Percentiles rank a stretch among this genome's conserved stretches.
phyloP scores from a whole-genome alignment of 2,888 invertebrate species.

The Dascillus cervinus region DNA sequence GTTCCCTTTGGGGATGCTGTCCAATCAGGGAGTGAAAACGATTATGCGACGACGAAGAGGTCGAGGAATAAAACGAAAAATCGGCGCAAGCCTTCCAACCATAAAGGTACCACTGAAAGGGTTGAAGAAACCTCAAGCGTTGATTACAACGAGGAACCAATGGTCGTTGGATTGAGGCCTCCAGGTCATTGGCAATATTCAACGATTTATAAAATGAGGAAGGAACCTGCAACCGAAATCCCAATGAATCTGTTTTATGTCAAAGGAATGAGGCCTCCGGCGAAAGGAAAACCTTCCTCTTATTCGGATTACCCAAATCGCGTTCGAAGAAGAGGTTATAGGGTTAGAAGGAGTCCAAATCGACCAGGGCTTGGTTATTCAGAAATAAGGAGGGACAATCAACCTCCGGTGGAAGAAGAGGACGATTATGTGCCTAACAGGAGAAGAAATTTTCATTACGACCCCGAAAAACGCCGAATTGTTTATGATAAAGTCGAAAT shows the following conservation, averaged over 20 bases:
- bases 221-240: slow-evolving; percentile 6
- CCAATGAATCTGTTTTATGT: slow-evolving; percentile 32
- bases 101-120: neutral
- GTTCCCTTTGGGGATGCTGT: slow-evolving; percentile 4
- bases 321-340: slow-evolving; percentile 8
- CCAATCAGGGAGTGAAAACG: slow-evolving; percentile 4
- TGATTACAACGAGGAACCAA: neutral
- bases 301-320: slow-evolving; percentile 27
- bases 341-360: slow-evolving; percentile 21
- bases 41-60: slow-evolving; percentile 9
- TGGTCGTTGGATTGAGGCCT: neutral
- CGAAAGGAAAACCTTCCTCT: slow-evolving; percentile 23
- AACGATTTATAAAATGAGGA: slow-evolving; percentile 1
- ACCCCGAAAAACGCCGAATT: slow-evolving; percentile 34
- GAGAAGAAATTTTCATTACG: slow-evolving; percentile 36
- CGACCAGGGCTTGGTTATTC: slow-evolving; percentile 28
- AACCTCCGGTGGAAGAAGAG: slow-evolving; percentile 24
- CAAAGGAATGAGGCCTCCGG: slow-evolving; percentile 37
- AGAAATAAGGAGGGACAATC: slow-evolving; percentile 27
- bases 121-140: neutral
- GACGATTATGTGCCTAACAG: slow-evolving; percentile 40
- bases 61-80: slow-evolving; percentile 1
- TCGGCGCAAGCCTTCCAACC: slow-evolving; percentile 4
- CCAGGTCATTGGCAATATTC: neutral
- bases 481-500: slow-evolving; percentile 31